A percentile compares a stretch with the other conserved stretches of the same genome.
Conservation (phyloP, 2,797 vertebrate species). For the Spinibarbus caldwelli region DNA sequence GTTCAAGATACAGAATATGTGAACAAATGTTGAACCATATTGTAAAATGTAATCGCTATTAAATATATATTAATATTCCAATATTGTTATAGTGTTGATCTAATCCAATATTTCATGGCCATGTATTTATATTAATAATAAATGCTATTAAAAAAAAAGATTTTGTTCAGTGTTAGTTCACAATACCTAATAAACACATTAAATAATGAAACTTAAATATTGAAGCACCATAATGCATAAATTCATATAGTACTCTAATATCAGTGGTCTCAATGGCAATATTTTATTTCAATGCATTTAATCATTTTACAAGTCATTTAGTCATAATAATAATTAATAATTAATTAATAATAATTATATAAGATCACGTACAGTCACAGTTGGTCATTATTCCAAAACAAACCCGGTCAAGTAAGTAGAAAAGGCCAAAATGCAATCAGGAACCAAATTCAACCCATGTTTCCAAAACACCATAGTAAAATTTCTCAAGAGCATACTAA, state of each 20-base stretch:
- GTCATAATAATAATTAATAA: too few relatives aligned
- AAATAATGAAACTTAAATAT: neutral
- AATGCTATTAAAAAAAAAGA: neutral
- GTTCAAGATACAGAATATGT: neutral
- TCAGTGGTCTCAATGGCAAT: neutral
- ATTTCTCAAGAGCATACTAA: neutral
- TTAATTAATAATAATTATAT: neutral
- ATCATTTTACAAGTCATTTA: neutral
- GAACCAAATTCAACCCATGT: neutral
- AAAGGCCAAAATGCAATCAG: neutral
- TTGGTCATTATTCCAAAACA: neutral
- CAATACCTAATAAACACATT: neutral
- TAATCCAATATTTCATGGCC: neutral
- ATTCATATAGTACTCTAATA: neutral
- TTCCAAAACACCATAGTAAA: neutral
- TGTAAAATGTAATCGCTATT: neutral
- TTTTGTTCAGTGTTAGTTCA: neutral
- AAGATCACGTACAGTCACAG: neutral
- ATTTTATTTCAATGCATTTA: neutral
- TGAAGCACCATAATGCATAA: neutral
- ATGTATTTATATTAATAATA: neutral
- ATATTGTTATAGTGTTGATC: neutral
- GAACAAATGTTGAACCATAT: neutral
- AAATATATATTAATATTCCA: neutral
- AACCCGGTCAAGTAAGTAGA: neutral